These are phyloP conservation scores for Strix aluco DNA, from an alignment of 2,113 vertebrate genomes.

Conservation along the genomic window DNA sequence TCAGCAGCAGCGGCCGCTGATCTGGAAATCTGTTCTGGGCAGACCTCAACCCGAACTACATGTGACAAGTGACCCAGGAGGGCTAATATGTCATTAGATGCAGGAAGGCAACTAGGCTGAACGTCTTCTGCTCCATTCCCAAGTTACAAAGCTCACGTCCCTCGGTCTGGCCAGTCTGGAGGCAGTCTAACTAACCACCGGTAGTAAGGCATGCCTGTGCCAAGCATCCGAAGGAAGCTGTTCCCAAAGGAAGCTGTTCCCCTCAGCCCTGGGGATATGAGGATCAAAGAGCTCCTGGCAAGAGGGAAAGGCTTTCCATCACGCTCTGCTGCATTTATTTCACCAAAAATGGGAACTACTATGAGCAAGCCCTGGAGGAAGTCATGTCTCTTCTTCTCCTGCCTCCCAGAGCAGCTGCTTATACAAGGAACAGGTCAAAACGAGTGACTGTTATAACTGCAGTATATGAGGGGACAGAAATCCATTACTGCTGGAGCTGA, in stretches of 20 bases:
- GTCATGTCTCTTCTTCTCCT: background rate
- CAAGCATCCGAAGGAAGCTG: background rate
- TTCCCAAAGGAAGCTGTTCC: background rate
- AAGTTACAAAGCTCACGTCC: background rate
- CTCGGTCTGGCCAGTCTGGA: background rate
- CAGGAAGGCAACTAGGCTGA: background rate
- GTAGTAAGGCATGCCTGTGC: background rate
- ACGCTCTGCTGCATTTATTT: background rate
- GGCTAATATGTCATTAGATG: background rate
- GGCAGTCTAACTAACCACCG: background rate
- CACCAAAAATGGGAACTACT: background rate
- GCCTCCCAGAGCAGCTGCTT: background rate
- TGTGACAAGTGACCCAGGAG: conserved; percentile 4
- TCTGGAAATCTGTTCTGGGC: background rate
- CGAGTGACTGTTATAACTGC: background rate
- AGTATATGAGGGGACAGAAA: background rate
- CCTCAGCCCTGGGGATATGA: background rate
- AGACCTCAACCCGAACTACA: background rate
- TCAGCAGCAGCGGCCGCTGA: background rate
- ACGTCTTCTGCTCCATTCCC: background rate
- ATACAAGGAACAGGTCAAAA: background rate
- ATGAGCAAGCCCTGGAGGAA: background rate
- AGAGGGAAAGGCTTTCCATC: background rate
- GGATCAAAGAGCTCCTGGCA: background rate
- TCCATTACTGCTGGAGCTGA: background rate